Percentiles rank a stretch among this genome's conserved stretches.
phyloP scores from a whole-genome alignment of 2,797 vertebrate species.

The Galagoides demidoff region DNA sequence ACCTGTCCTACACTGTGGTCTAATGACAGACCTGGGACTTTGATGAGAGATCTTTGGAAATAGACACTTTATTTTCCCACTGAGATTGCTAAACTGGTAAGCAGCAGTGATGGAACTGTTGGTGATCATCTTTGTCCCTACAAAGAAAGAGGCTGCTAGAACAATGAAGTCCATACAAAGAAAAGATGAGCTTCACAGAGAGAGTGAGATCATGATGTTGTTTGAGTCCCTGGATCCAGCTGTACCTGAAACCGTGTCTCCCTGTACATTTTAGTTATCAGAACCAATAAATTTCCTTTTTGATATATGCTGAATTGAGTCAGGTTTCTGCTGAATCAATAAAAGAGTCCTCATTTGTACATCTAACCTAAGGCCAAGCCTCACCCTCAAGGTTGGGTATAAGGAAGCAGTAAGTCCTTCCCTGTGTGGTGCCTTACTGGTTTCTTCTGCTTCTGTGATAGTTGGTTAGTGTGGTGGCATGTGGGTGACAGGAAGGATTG shows the following conservation, averaged over 20 bases:
- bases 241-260: background rate
- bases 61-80: background rate
- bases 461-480: background rate
- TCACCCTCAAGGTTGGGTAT: background rate
- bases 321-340: background rate
- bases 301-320: background rate
- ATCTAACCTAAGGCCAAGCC: background rate
- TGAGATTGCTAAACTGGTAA: background rate
- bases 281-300: background rate
- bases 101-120: background rate
- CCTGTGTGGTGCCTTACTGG: background rate
- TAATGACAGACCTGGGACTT: background rate
- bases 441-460: background rate
- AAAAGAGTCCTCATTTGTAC: background rate
- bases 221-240: background rate
- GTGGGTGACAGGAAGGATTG: background rate
- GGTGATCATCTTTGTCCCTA: background rate
- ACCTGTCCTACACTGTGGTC: accelerated
- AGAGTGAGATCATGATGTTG: background rate
- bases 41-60: background rate
- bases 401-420: background rate
- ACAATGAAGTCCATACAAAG: background rate
- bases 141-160: background rate
- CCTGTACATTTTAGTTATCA: background rate
- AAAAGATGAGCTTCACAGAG: background rate